These are phyloP conservation scores for Triplophysa yarkandensis DNA, from an alignment of 2,797 vertebrate genomes.

Conservation along the genomic window DNA sequence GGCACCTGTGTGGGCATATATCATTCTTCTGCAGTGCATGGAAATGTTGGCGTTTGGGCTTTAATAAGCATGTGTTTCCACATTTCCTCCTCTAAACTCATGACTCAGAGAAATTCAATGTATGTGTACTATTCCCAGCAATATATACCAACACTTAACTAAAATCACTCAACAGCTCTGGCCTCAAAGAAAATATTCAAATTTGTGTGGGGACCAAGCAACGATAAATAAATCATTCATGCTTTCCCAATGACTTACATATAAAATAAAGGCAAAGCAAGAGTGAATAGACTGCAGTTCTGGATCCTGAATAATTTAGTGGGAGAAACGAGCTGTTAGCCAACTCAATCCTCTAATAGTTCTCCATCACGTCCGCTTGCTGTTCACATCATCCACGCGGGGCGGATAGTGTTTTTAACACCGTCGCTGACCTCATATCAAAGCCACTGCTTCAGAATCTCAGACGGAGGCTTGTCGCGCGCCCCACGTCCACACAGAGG, in stretches of 20 bases:
- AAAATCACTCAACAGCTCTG: conserved; percentile 62
- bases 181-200: conserved; percentile 59
- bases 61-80: neutral
- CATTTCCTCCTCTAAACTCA: neutral
- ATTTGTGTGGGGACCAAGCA: conserved; percentile 59
- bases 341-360: conserved; percentile 62
- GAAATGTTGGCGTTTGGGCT: neutral
- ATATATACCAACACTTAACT: conserved; percentile 33
- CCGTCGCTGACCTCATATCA: conserved; percentile 11
- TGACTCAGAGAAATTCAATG: neutral
- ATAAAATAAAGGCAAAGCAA: conserved; percentile 68
- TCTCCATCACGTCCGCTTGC: conserved; percentile 63
- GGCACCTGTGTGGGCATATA: conserved; percentile 9
- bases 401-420: conserved; percentile 32
- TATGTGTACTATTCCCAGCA: neutral
- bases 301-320: conserved; percentile 74
- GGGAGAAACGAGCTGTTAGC: conserved; percentile 75
- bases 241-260: conserved; percentile 60
- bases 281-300: conserved; percentile 66
- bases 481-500: conserved; percentile 7
- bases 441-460: neutral
- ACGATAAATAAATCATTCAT: conserved; percentile 71
- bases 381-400: conserved; percentile 2
- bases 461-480: conserved; percentile 4
- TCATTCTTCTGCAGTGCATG: neutral